Evolutionary conservation across 2,888 invertebrate genomes (phyloP), one percentile per base, ranked within the genome.

Genomic region (Habroteleia sp.): DNA sequence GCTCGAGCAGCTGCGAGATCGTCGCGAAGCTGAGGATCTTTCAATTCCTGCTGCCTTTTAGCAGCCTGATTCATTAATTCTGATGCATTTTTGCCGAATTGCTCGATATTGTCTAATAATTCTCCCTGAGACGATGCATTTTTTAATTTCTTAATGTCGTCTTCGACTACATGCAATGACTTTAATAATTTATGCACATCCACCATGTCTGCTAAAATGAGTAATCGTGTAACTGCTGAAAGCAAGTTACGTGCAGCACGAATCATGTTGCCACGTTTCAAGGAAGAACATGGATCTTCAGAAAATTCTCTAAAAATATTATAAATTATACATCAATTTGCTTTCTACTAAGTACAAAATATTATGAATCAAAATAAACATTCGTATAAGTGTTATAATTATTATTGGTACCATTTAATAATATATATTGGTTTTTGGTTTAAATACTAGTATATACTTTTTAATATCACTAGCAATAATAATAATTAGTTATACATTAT

Each of bases 151-250:
- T 97, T 96, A 74, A 98, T 89, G 88, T 98, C 97, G 82, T 95
- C 95, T 86, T 98, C 97, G 77, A 98, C 97, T 58, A 96, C 94
- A 82, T 95, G 93, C 11, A 98, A 91, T 6, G 96, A 96, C 85
- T 95, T 95, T 6, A 98, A 91, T 73, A 99, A 90, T 37, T 97
- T 91, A 88, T 97, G 97, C 3, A 99, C 98, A 88, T 99, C 99
- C 10, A 98, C 97, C 96, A 98, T 97, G 86, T 99, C 99, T 0
- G 99, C 99, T 7, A 99, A 90, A 79, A 99, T 97, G 5, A 99
- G 91, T 13, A 99, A 92, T 0, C 98, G 91, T 0, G 99, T 98
- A 7, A 99, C 98, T 6, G 98, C 97, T 1, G 96, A 97, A 3
- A 99, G 91, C 50, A 99, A 91, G 81, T 94, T 96, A 52, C 98